These are phyloP conservation scores for Gymnorhina tibicen DNA, from an alignment of 2,113 vertebrate species.

Conservation along the genomic window DNA sequence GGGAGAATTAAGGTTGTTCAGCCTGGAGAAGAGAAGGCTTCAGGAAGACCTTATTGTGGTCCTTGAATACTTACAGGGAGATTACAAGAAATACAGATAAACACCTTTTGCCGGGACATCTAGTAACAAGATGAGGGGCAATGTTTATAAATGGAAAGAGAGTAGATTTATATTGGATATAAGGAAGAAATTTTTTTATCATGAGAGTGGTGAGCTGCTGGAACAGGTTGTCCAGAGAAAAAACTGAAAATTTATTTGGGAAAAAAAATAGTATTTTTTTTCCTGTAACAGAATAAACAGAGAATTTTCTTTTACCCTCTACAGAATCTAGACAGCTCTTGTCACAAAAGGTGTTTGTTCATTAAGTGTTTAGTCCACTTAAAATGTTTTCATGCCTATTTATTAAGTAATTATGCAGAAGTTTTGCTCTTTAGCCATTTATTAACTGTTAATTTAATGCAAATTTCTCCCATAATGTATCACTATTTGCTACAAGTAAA, in stretches of 20 bases:
- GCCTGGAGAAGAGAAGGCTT: neutral
- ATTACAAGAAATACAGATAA: neutral
- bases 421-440: neutral
- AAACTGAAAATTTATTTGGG: neutral
- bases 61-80: neutral
- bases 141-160: neutral
- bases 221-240: neutral
- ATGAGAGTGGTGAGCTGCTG: neutral
- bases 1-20: neutral
- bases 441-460: neutral
- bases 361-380: neutral
- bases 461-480: neutral
- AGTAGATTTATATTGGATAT: neutral
- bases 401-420: neutral
- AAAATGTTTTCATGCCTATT: neutral
- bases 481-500: neutral
- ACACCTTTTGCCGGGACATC: neutral
- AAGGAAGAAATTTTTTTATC: neutral
- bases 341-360: neutral
- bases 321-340: neutral
- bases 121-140: accelerated
- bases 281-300: neutral
- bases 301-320: neutral
- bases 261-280: neutral
- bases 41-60: neutral